A percentile compares a stretch with the other conserved stretches of the same genome.
Conservation (phyloP, 1,140 invertebrate genomes). For the Papilio polytes region DNA sequence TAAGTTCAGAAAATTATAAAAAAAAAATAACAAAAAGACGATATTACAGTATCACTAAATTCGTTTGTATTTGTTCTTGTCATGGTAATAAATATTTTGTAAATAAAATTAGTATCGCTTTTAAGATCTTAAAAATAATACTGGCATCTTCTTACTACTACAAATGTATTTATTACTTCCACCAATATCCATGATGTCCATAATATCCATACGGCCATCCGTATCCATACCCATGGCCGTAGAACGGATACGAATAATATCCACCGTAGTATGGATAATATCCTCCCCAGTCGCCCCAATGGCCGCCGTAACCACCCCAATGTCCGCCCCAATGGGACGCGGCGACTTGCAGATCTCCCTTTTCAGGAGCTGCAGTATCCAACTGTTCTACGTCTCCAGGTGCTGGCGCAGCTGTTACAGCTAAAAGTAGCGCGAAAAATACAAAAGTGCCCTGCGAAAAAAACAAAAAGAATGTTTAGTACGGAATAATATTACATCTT, state of each 20-base stretch:
- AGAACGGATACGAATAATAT: constrained; percentile 65
- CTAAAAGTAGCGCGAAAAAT: constrained; percentile 51
- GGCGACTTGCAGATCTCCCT: constrained; percentile 74
- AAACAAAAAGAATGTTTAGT: neutral
- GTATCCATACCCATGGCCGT: constrained; percentile 65
- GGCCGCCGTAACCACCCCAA: constrained; percentile 53
- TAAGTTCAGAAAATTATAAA: too few species aligned
- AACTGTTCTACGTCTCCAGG: constrained; percentile 61
- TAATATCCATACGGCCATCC: constrained; percentile 69
- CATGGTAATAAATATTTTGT: neutral
- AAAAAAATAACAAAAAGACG: neutral
- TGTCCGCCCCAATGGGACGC: constrained; percentile 74
- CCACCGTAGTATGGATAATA: constrained; percentile 66
- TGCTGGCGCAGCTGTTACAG: constrained; percentile 58
- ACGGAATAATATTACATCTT: too few species aligned
- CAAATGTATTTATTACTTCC: constrained; percentile 48
- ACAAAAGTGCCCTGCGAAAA: constrained; percentile 52
- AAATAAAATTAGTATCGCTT: neutral
- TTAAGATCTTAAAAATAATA: constrained; percentile 16
- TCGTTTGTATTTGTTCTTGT: neutral
- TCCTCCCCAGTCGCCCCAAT: constrained; percentile 53
- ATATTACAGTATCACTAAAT: neutral
- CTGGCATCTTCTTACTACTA: constrained; percentile 25
- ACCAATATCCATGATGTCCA: constrained; percentile 69
- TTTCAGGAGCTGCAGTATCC: constrained; percentile 52